Percentiles rank a stretch among this genome's conserved stretches.
These are phyloP conservation scores for Xylota segnis DNA, from an alignment of 2,888 invertebrate species.

Conservation along the genomic window DNA sequence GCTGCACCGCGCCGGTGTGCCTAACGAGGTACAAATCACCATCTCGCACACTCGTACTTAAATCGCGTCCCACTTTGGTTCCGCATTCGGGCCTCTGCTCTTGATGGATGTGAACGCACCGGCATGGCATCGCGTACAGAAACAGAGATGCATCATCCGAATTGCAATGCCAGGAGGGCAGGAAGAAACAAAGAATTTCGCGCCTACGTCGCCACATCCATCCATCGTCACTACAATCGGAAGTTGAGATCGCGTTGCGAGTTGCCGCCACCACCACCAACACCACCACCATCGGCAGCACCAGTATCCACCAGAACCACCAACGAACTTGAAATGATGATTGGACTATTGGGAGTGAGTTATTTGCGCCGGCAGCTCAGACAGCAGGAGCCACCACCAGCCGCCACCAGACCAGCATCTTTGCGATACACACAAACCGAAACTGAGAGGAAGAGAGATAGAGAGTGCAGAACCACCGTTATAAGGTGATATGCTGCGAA, in stretches of 20 bases:
- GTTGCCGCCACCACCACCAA: conserved; percentile 41
- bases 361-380: conserved; percentile 74
- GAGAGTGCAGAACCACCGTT: conserved; percentile 67
- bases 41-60: conserved; percentile 51
- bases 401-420: conserved; percentile 41
- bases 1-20: conserved; percentile 19
- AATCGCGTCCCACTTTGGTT: conserved; percentile 68
- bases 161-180: conserved; percentile 28
- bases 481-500: conserved; percentile 71
- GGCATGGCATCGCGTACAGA: conserved; percentile 20
- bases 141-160: conserved; percentile 48
- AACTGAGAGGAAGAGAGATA: conserved; percentile 4
- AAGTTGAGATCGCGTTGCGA: conserved; percentile 68
- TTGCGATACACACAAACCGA: background rate
- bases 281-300: background rate
- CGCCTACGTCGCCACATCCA: conserved; percentile 68
- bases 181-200: conserved; percentile 67
- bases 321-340: conserved; percentile 75
- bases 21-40: conserved; percentile 76
- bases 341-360: conserved; percentile 77
- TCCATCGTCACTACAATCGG: conserved; percentile 74
- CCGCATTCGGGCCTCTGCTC: conserved; percentile 62
- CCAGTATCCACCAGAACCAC: conserved; percentile 33
- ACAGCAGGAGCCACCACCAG: conserved; percentile 73
- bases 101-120: conserved; percentile 74